Evolutionary conservation across 30 jellyfish, hydroid and myxozoan genomes (phyloP).

Genomic region (Turritopsis dohrnii): DNA sequence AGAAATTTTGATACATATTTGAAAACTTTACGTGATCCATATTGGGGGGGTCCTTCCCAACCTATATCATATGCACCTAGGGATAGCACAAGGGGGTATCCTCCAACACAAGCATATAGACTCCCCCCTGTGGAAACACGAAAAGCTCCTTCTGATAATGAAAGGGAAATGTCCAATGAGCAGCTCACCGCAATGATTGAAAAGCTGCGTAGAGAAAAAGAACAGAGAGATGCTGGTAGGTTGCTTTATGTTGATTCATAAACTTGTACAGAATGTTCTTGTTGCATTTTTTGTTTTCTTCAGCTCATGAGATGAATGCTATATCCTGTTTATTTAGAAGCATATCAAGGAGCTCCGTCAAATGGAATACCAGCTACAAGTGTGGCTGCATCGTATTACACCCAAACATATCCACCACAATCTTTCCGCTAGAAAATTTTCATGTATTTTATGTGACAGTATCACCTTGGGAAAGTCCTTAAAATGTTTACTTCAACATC

Average conservation of each 20-base stretch:
- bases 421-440: not conserved
- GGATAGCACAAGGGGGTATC: constrained; percentile 13
- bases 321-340: not conserved
- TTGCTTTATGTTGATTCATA: not conserved
- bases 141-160: not conserved
- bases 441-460: not conserved
- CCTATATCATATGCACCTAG: constrained; percentile 17
- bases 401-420: not conserved
- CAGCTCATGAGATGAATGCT: not conserved
- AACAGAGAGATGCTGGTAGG: constrained; percentile 28
- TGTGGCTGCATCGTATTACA: not conserved
- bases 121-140: constrained; percentile 17
- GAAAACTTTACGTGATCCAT: constrained; percentile 57
- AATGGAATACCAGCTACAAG: not conserved
- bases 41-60: constrained; percentile 37
- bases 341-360: not conserved
- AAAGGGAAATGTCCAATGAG: constrained; percentile 18
- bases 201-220: constrained; percentile 32
- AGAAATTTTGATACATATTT: constrained; percentile 81
- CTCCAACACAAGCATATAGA: constrained; percentile 18
- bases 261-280: too few relatives aligned
- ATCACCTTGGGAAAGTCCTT: too few relatives aligned
- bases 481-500: too few relatives aligned
- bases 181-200: constrained; percentile 36
- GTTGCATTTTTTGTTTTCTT: not conserved